Evolutionary conservation across 2,113 vertebrate species (phyloP).

Genomic region (Camelus dromedarius): DNA sequence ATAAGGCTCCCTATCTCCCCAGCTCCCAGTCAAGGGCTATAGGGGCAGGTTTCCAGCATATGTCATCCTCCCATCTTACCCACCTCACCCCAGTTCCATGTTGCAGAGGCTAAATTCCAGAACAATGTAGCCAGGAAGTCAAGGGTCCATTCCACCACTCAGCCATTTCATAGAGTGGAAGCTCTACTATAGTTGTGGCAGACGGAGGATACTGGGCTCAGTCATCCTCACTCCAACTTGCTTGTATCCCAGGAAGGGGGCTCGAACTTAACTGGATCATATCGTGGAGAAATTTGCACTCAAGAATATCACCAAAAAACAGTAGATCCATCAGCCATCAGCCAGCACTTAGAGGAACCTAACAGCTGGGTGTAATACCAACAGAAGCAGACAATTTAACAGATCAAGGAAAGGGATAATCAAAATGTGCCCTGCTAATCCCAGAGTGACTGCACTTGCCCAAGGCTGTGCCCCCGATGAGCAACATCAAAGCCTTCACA

Average conservation of each 20-base stretch:
- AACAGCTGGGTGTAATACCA: neutral
- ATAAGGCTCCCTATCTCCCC: neutral
- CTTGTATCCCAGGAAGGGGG: neutral
- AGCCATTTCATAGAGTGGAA: neutral
- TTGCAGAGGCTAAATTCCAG: neutral
- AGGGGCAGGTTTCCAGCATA: neutral
- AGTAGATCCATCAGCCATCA: neutral
- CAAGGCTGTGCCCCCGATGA: neutral
- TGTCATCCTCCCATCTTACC: neutral
- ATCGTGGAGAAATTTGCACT: neutral
- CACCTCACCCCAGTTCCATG: neutral
- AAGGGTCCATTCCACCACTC: neutral
- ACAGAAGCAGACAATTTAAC: neutral
- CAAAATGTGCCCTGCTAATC: neutral
- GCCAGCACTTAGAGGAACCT: neutral
- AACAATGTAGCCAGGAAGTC: neutral
- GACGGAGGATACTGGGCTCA: neutral
- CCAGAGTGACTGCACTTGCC: neutral
- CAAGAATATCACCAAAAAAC: neutral
- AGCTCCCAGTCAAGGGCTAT: neutral
- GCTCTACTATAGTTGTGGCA: neutral
- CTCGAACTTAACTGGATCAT: neutral
- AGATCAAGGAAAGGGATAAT: neutral
- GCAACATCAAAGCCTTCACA: neutral
- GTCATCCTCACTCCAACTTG: neutral